Conservation (phyloP, 2,113 vertebrate genomes). For the Beaufortia kweichowensis region DNA sequence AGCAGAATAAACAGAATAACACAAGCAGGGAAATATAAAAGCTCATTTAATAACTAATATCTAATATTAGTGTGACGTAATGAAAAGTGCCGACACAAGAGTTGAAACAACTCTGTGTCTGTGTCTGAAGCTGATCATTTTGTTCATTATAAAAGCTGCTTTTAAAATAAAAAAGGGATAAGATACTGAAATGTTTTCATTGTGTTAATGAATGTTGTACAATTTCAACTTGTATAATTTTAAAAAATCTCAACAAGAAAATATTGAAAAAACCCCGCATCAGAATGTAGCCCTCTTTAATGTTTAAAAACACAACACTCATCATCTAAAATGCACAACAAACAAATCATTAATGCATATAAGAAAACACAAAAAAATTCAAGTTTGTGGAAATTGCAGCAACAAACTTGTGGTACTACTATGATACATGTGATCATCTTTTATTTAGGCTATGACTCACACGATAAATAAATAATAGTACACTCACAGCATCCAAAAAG, state of each 20-base stretch:
- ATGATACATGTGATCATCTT: background rate
- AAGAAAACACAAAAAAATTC: conserved; percentile 6
- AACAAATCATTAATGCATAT: background rate
- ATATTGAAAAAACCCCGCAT: conserved; percentile 53
- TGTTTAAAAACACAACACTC: background rate
- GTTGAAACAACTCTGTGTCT: conserved; percentile 9
- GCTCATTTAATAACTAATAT: too few species aligned
- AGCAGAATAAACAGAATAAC: too few species aligned
- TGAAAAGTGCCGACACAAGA: conserved; percentile 33
- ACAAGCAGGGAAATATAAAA: too few species aligned
- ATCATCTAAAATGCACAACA: conserved; percentile 5
- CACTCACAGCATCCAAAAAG: conserved; percentile 14
- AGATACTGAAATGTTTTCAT: background rate
- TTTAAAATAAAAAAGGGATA: conserved; percentile 1
- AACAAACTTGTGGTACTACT: too few species aligned
- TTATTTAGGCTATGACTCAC: background rate
- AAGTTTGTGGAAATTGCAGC: conserved; percentile 14
- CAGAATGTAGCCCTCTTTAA: conserved; percentile 35
- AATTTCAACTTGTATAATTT: background rate
- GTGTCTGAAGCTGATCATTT: conserved; percentile 17
- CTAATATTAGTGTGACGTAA: conserved; percentile 50
- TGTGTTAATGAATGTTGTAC: background rate
- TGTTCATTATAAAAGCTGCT: background rate
- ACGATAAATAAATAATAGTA: background rate
- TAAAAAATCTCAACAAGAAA: background rate